phyloP scores from a whole-genome alignment of 1,140 invertebrate genomes.

The Pseudomyrmex concolor region DNA sequence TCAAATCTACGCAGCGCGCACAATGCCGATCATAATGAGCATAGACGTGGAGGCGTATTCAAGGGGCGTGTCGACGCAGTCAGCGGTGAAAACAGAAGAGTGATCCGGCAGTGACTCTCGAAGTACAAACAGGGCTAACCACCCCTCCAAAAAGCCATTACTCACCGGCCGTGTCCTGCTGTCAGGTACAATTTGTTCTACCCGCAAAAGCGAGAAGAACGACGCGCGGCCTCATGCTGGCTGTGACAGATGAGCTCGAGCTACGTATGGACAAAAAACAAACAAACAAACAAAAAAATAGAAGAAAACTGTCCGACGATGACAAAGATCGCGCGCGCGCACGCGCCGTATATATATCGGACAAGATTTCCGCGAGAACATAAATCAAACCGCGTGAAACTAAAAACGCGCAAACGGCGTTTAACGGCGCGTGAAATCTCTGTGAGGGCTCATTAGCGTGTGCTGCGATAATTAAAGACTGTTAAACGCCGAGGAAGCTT shows the following conservation, averaged over 20 bases:
- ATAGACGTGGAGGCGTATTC: constrained; percentile 39
- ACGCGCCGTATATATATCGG: neutral
- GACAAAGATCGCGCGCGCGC: neutral
- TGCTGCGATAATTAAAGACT: too few relatives aligned
- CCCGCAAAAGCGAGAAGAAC: constrained; percentile 66
- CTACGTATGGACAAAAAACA: constrained; percentile 27
- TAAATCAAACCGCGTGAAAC: constrained; percentile 35
- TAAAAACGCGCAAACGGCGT: constrained; percentile 10
- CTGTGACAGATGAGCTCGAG: constrained; percentile 66
- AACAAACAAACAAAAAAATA: neutral
- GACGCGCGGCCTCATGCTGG: constrained; percentile 62
- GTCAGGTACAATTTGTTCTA: constrained; percentile 74
- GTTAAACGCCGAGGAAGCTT: too few relatives aligned
- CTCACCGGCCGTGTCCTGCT: constrained; percentile 69
- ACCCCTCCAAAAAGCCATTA: constrained; percentile 68
- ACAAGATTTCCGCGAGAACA: constrained; percentile 42
- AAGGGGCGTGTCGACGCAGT: constrained; percentile 55
- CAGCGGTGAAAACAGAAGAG: constrained; percentile 54
- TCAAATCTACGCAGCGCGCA: constrained; percentile 1
- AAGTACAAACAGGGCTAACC: constrained; percentile 58
- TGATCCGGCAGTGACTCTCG: constrained; percentile 68
- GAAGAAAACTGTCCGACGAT: constrained; percentile 34
- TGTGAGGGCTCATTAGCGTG: neutral
- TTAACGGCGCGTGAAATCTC: constrained; percentile 4
- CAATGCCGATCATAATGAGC: constrained; percentile 58